A percentile compares a stretch with the other conserved stretches of the same genome.
phyloP scores from a whole-genome alignment of 2,888 invertebrate species.

The Dysmachus trigonus region DNA sequence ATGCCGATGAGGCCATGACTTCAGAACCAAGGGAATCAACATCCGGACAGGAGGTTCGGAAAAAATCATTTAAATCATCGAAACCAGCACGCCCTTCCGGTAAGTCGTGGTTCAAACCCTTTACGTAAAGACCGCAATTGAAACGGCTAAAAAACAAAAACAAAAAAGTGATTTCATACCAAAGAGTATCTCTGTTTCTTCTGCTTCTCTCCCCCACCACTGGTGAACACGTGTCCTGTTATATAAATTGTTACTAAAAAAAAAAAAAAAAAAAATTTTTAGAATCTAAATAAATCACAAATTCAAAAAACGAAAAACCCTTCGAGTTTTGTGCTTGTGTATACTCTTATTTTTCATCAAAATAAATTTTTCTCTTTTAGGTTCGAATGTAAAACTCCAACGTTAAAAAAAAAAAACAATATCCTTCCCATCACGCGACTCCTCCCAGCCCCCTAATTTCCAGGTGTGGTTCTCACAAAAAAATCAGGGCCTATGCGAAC shows the following conservation, averaged over 20 bases:
- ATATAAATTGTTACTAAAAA: conserved; percentile 31
- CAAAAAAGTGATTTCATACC: conserved; percentile 3
- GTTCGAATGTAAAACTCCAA: conserved; percentile 48
- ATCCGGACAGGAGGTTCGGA: conserved; percentile 58
- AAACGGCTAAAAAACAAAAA: background rate
- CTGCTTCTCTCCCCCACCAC: conserved; percentile 15
- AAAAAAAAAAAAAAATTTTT: too few species aligned
- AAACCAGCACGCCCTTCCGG: conserved; percentile 58
- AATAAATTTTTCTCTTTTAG: conserved; percentile 47
- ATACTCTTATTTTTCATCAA: conserved; percentile 30
- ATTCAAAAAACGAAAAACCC: conserved; percentile 39
- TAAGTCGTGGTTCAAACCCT: conserved; percentile 53
- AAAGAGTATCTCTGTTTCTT: conserved; percentile 19
- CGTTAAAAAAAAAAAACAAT: too few species aligned
- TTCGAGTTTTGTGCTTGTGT: conserved; percentile 5
- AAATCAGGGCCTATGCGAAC: conserved; percentile 13
- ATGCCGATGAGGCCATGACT: conserved; percentile 86
- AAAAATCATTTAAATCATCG: conserved; percentile 60
- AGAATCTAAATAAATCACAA: conserved; percentile 35
- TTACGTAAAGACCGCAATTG: conserved; percentile 50
- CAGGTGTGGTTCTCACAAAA: conserved; percentile 21
- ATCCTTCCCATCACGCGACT: conserved; percentile 1
- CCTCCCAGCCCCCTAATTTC: conserved; percentile 18
- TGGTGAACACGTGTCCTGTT: conserved; percentile 7
- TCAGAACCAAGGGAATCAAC: conserved; percentile 74